These are phyloP conservation scores for Vidua macroura DNA, from an alignment of 2,113 vertebrate genomes.

Conservation along the genomic window DNA sequence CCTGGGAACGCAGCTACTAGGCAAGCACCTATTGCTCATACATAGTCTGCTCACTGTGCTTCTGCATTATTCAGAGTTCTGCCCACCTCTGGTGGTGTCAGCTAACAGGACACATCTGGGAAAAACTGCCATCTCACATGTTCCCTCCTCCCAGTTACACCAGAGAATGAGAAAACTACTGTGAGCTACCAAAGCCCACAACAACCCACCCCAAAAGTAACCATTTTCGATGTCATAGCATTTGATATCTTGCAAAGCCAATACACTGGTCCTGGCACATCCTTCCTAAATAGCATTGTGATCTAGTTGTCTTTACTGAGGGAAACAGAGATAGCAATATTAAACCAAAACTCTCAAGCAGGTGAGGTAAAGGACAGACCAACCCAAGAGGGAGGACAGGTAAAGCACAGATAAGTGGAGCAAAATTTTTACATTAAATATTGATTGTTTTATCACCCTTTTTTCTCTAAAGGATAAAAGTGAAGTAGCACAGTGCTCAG, in stretches of 20 bases:
- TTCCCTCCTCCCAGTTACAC: background rate
- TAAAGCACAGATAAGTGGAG: background rate
- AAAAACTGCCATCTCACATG: background rate
- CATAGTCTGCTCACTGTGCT: background rate
- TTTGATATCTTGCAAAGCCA: background rate
- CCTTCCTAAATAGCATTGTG: background rate
- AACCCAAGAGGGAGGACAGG: background rate
- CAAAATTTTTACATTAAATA: slow-evolving; percentile 17
- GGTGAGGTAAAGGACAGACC: slow-evolving; percentile 2
- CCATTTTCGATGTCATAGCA: background rate
- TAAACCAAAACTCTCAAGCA: slow-evolving; percentile 32
- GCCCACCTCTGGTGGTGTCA: background rate
- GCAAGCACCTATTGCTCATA: background rate
- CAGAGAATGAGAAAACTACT: background rate
- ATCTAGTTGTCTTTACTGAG: background rate
- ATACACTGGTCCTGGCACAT: background rate
- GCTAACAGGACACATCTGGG: background rate
- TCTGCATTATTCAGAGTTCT: background rate
- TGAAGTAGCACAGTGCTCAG: background rate
- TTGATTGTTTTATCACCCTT: background rate
- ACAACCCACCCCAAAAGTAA: background rate
- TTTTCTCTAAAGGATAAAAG: background rate
- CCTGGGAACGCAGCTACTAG: background rate
- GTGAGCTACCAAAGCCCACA: background rate
- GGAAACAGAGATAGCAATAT: background rate